phyloP scores from a whole-genome alignment of 2,797 vertebrate genomes.

The Tokudaia muenninki region DNA sequence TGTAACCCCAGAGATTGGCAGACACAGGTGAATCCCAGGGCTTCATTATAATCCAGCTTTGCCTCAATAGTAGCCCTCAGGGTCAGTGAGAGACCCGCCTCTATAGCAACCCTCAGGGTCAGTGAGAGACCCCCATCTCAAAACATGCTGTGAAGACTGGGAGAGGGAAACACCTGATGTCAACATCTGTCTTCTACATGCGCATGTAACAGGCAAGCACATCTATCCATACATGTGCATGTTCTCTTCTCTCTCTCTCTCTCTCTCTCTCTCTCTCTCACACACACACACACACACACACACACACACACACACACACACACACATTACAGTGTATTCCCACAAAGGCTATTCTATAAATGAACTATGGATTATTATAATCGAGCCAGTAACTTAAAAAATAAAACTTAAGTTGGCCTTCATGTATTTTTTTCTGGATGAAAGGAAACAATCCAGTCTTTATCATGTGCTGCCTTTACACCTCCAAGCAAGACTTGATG shows the following conservation, averaged over 20 bases:
- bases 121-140: background rate
- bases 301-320: no score
- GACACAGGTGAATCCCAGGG: background rate
- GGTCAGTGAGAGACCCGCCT: background rate
- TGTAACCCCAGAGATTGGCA: background rate
- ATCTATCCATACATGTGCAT: background rate
- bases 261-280: no score
- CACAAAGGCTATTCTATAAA: constrained; percentile 29
- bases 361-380: constrained; percentile 37
- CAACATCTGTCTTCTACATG: background rate
- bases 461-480: constrained; percentile 13
- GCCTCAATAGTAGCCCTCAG: background rate
- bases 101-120: background rate
- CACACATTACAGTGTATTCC: background rate
- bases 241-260: no score
- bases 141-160: background rate
- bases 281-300: no score
- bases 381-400: constrained; percentile 39
- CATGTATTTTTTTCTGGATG: constrained; percentile 56
- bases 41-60: background rate
- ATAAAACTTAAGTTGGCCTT: constrained; percentile 30
- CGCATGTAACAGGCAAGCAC: background rate
- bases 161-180: background rate
- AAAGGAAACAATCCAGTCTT: constrained; percentile 64
- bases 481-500: constrained; percentile 59